phyloP scores from a whole-genome alignment of 2,113 vertebrate genomes.

The Leptobrachium ailaonicum region DNA sequence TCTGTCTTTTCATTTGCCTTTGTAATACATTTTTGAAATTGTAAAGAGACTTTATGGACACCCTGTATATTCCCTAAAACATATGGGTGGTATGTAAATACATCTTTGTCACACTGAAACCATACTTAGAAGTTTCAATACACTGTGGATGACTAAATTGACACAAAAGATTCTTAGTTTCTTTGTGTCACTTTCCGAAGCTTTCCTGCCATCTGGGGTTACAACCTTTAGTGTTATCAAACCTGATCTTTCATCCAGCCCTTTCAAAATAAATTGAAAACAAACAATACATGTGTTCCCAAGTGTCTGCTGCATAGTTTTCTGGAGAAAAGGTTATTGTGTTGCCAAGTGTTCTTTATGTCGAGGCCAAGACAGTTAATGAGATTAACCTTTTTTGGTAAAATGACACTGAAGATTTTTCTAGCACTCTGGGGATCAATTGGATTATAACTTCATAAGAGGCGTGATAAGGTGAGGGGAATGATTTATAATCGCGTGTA shows the following conservation, averaged over 20 bases:
- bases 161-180: too few species aligned
- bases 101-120: too few species aligned
- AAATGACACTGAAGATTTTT: conserved; percentile 11
- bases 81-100: too few species aligned
- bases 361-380: conserved; percentile 20
- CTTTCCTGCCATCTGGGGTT: conserved; percentile 10
- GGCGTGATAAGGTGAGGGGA: neutral
- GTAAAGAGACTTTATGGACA: too few species aligned
- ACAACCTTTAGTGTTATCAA: conserved; percentile 37
- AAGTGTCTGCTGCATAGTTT: neutral
- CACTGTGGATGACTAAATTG: too few species aligned
- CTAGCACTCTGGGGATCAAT: neutral
- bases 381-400: conserved; percentile 31
- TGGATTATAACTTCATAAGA: conserved; percentile 3
- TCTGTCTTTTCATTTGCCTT: too few species aligned
- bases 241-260: conserved; percentile 6
- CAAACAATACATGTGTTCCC: conserved; percentile 31
- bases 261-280: conserved; percentile 42
- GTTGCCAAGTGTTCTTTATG: conserved; percentile 25
- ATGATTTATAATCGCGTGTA: too few species aligned
- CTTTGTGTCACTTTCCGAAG: neutral
- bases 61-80: too few species aligned
- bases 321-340: conserved; percentile 21
- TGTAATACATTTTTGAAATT: too few species aligned
- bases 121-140: too few species aligned